Evolutionary conservation across 2,113 vertebrate genomes (phyloP).

Genomic region (Sinocyclocheilus anophthalmus): DNA sequence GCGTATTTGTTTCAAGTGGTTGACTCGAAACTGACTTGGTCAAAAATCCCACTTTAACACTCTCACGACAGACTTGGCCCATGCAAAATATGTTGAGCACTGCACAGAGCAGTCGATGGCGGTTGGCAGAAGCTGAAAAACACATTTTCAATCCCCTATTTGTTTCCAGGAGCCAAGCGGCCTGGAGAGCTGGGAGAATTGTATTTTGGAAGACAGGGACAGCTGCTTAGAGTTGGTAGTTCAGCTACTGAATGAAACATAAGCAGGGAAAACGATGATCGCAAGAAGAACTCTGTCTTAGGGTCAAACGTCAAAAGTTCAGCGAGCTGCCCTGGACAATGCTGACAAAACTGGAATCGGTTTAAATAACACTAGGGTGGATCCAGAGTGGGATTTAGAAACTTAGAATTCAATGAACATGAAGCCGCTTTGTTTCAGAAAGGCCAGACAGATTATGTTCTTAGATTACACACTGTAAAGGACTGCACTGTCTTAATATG

Average conservation of each 20-base stretch:
- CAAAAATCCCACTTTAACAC: background rate
- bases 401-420: background rate
- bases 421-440: background rate
- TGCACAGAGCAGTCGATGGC: background rate
- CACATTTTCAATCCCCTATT: conserved; percentile 52
- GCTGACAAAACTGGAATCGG: background rate
- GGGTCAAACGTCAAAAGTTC: conserved; percentile 37
- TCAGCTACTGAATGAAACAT: conserved; percentile 70
- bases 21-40: background rate
- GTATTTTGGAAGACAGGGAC: conserved; percentile 50
- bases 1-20: background rate
- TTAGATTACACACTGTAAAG: background rate
- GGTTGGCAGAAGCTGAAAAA: conserved; percentile 45
- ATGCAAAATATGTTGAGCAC: background rate
- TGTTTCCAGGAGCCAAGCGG: conserved; percentile 49
- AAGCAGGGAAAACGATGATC: conserved; percentile 59
- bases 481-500: background rate
- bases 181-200: conserved; percentile 37
- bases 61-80: background rate
- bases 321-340: background rate
- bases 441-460: background rate
- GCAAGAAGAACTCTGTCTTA: conserved; percentile 64
- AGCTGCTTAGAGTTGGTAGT: conserved; percentile 45
- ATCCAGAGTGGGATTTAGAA: background rate
- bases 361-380: background rate